Conservation (phyloP, 2,797 vertebrate genomes). For the Sebastes taczanowskii region DNA sequence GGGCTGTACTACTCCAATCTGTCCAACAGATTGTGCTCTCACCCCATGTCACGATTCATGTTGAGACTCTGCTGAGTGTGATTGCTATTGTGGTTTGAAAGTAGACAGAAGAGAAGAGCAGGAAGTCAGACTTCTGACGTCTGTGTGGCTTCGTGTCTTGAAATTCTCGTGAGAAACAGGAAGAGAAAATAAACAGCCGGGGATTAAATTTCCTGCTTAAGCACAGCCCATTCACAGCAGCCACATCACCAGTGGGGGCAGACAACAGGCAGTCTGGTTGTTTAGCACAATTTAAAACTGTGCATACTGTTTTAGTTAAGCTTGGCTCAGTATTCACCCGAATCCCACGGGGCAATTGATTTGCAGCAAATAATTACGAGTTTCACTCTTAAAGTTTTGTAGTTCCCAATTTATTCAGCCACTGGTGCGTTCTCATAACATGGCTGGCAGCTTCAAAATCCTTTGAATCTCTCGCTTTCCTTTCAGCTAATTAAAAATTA, state of each 20-base stretch:
- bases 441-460: conserved; percentile 36
- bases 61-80: not conserved
- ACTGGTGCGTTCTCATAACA: conserved; percentile 15
- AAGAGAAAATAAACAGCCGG: conserved; percentile 5
- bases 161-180: conserved; percentile 8
- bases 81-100: conserved; percentile 38
- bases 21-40: conserved; percentile 71
- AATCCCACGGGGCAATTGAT: conserved; percentile 19
- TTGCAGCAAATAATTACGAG: conserved; percentile 35
- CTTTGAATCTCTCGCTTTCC: conserved; percentile 50
- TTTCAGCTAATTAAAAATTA: conserved; percentile 63
- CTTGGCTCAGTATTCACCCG: not conserved
- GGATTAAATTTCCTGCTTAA: conserved; percentile 12
- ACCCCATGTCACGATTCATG: not conserved
- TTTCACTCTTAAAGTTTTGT: conserved; percentile 5
- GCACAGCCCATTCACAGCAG: not conserved
- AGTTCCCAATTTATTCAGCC: conserved; percentile 31
- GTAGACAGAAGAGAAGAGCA: conserved; percentile 1
- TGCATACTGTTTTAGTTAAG: conserved; percentile 13
- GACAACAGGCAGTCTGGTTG: conserved; percentile 8
- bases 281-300: conserved; percentile 28
- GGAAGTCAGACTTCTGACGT: conserved; percentile 39
- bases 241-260: not conserved
- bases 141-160: conserved; percentile 10
- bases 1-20: conserved; percentile 42